Conservation (phyloP, 2,113 vertebrate species). For the Carollia perspicillata region DNA sequence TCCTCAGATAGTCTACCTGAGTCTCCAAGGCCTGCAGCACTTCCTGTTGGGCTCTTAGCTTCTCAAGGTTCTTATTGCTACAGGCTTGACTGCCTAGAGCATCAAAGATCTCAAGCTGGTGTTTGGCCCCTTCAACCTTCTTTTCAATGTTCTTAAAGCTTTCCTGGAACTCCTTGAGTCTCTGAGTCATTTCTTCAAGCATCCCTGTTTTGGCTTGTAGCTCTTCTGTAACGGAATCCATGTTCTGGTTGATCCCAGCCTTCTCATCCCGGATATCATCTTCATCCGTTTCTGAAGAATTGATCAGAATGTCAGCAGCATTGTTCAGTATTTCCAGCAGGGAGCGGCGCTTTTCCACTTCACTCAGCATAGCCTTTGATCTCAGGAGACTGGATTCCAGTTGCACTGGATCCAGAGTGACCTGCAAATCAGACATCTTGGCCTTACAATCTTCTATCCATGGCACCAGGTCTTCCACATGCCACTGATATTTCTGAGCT, state of each 20-base stretch:
- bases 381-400: conserved; percentile 90
- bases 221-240: conserved; percentile 90
- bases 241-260: conserved; percentile 89
- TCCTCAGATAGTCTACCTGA: conserved; percentile 93
- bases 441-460: conserved; percentile 90
- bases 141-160: conserved; percentile 92
- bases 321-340: conserved; percentile 91
- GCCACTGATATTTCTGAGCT: conserved; percentile 91
- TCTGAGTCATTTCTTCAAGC: conserved; percentile 93
- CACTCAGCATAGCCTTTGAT: conserved; percentile 86
- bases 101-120: conserved; percentile 96
- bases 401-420: conserved; percentile 86
- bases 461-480: conserved; percentile 87
- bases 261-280: conserved; percentile 95
- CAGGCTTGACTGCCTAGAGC: conserved; percentile 95
- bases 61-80: conserved; percentile 96
- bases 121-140: conserved; percentile 93
- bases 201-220: conserved; percentile 87
- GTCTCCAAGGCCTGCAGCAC: conserved; percentile 88
- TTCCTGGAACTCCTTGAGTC: conserved; percentile 96
- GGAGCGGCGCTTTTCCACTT: conserved; percentile 91
- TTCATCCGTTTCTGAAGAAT: conserved; percentile 90
- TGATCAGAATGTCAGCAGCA: conserved; percentile 92
- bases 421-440: conserved; percentile 84
- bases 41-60: conserved; percentile 92